Base-by-base conservation (phyloP, 1,140 invertebrate genomes). In the Metopolophium dirhodum region DNA sequence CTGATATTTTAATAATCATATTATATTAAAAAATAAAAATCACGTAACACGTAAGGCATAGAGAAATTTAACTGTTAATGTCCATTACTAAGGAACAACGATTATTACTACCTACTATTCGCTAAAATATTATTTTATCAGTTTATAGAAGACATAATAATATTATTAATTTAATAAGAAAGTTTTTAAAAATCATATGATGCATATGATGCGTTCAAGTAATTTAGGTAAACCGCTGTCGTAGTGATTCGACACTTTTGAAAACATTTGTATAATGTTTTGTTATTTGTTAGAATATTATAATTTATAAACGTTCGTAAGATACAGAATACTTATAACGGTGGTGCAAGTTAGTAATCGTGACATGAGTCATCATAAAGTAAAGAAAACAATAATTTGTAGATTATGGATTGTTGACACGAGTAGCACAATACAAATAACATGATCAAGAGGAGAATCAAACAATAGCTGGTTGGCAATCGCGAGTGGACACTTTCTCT, bases 361-460 rank as follows among this genome's bases (percentile, higher is more conserved):
- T 90, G 89, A 30, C 11, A n/a, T 45, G 89, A 61, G 89, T 61
- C 89, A 68, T 90, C 54, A 47, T 68, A 45, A 68, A 68, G 30
- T 90, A 68, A 90, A 90, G 54, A 90, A 90, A 68, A 90, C 89
- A 68, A 90, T 68, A 45, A 90, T 90, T 90, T 90, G 89, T 90
- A 20, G 54, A 90, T 68, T 68, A 90, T 68, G 57, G 57, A 90
- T 90, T 68, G 89, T 90, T 90, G 89, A 90, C 89, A 90, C 57
- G 89, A 90, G 54, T 90, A 90, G 89, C 18, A 90, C 54, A 90
- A 45, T 61, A 90, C 89, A 90, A 68, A 90, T 90, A 90, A 26
- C 61, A 90, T 68, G 89, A 90, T 90, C 89, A 68, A 90, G 89
- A 90, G 37, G 89, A 90, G 57, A 68, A 68, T 68, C 57, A 68